These are phyloP conservation scores for Probaryconus sp. DNA, from an alignment of 1,140 invertebrate genomes.

Conservation along the genomic window DNA sequence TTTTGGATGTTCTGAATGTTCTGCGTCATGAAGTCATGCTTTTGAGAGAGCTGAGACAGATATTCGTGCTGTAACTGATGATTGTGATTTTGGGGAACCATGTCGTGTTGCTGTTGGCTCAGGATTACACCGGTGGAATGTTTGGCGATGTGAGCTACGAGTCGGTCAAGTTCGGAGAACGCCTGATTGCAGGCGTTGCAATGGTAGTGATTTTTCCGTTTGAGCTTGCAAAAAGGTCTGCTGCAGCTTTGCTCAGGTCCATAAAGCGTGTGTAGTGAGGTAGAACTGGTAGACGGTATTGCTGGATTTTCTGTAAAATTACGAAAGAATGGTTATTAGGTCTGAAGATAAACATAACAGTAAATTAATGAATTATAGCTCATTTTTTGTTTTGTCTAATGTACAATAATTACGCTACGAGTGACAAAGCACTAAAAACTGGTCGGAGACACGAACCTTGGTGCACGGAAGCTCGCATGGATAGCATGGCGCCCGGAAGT, in stretches of 20 bases:
- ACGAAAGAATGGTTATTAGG: slow-evolving; percentile 9
- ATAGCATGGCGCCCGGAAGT: slow-evolving; percentile 79
- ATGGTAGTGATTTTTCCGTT: slow-evolving; percentile 90
- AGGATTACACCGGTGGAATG: slow-evolving; percentile 81
- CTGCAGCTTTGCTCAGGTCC: slow-evolving; percentile 85
- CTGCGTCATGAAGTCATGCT: slow-evolving; percentile 76
- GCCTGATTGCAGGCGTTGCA: slow-evolving; percentile 93
- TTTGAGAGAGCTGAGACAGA: slow-evolving; percentile 72
- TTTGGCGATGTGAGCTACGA: slow-evolving; percentile 85
- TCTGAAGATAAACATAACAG: slow-evolving; percentile 1
- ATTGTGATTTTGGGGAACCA: slow-evolving; percentile 60
- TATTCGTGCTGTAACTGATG: slow-evolving; percentile 72
- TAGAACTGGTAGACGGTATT: slow-evolving; percentile 73
- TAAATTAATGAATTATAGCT: slow-evolving; percentile 46
- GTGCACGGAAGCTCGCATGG: slow-evolving; percentile 79
- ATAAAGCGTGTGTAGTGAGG: slow-evolving; percentile 76
- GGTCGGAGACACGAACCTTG: slow-evolving; percentile 77
- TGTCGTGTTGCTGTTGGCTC: slow-evolving; percentile 74
- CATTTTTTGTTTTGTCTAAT: slow-evolving; percentile 44
- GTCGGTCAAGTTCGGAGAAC: slow-evolving; percentile 83
- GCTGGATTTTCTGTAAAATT: slow-evolving; percentile 73
- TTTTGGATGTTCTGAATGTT: slow-evolving; percentile 75
- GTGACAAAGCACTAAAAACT: slow-evolving; percentile 70
- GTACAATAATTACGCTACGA: slow-evolving; percentile 58
- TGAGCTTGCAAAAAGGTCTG: slow-evolving; percentile 91